phyloP scores from a whole-genome alignment of 23 tunicate species.

The Corella eumyota region DNA sequence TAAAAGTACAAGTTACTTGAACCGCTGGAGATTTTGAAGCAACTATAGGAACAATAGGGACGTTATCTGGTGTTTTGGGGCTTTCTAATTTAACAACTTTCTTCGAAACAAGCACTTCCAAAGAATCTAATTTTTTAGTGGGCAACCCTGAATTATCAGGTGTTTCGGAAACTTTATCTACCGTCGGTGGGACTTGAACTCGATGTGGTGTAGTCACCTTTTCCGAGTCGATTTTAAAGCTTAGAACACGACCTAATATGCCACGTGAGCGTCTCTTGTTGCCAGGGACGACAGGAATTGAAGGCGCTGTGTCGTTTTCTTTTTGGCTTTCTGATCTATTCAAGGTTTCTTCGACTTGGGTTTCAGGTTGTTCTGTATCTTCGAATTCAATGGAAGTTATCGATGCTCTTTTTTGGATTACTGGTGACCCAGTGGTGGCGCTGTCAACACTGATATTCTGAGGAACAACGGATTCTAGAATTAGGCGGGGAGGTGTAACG shows the following conservation, averaged over 20 bases:
- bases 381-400: too few relatives aligned
- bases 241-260: conserved; percentile 48
- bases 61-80: too few relatives aligned
- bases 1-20: conserved; percentile 3
- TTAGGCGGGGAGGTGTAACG: conserved; percentile 4
- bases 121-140: too few relatives aligned
- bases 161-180: not conserved
- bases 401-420: too few relatives aligned
- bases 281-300: conserved; percentile 49
- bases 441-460: not conserved
- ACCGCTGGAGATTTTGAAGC: not conserved
- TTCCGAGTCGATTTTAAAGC: conserved; percentile 50
- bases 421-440: not conserved
- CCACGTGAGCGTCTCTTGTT: conserved; percentile 66
- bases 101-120: too few relatives aligned
- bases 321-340: conserved; percentile 59
- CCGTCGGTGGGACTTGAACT: not conserved
- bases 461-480: conserved; percentile 5
- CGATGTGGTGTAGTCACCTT: conserved; percentile 5
- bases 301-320: conserved; percentile 17
- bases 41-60: conserved; percentile 1
- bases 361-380: too few relatives aligned
- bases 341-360: too few relatives aligned
- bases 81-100: too few relatives aligned
- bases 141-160: too few relatives aligned